Evolutionary conservation across 2,888 invertebrate species (phyloP).

Genomic region (Nephrotoma appendiculata): DNA sequence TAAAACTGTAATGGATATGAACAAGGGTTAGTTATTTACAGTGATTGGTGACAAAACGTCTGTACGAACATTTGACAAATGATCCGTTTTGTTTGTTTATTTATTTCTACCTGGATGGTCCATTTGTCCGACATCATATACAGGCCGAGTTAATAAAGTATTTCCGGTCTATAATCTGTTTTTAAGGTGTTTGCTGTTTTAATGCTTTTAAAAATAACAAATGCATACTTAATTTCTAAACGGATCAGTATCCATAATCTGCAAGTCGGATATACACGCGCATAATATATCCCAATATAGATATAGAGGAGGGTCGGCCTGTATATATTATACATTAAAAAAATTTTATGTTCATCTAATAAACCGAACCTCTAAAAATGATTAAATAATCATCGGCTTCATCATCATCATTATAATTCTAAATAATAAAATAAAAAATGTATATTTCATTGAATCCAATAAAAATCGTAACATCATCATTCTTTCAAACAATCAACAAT

Average conservation of each 20-base stretch:
- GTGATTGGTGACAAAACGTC: not conserved
- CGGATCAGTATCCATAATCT: not conserved
- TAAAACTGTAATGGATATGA: not conserved
- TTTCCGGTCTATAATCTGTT: not conserved
- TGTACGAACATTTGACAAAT: not conserved
- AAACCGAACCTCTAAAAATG: not conserved
- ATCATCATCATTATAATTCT: not conserved
- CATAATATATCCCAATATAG: too few species aligned
- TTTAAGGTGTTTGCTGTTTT: not conserved
- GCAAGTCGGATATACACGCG: not conserved
- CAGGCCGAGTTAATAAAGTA: not conserved
- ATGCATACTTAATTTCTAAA: not conserved
- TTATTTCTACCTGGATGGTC: not conserved
- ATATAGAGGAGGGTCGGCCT: not conserved
- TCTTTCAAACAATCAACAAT: conserved; percentile 2
- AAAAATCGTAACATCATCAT: conserved; percentile 1
- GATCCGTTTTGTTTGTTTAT: not conserved
- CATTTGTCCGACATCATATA: not conserved
- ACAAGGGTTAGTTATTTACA: not conserved
- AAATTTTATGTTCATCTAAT: not conserved
- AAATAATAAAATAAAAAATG: not conserved
- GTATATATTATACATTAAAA: not conserved
- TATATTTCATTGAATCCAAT: not conserved
- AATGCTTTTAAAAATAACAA: not conserved
- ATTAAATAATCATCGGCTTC: not conserved